Conservation (phyloP, 2,113 vertebrate genomes). For the Glareola pratincola region DNA sequence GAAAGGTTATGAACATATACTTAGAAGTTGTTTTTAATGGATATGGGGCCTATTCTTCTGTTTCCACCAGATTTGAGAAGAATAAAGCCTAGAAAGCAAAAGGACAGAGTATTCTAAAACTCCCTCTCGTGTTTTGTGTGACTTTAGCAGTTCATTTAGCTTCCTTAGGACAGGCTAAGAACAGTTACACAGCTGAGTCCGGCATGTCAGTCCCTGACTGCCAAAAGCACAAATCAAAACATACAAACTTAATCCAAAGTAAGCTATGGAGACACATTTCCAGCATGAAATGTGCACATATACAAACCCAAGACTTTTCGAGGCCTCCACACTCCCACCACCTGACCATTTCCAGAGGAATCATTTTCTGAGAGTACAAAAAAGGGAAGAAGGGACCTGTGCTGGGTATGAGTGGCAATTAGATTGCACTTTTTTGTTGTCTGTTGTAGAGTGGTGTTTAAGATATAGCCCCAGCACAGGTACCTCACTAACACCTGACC, state of each 20-base stretch:
- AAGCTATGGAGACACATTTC: background rate
- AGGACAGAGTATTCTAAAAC: background rate
- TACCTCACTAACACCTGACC: background rate
- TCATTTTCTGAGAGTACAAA: background rate
- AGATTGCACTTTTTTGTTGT: background rate
- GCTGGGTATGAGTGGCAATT: background rate
- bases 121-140: background rate
- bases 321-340: background rate
- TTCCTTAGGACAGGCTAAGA: background rate
- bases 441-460: background rate
- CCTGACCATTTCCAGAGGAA: background rate
- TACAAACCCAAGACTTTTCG: background rate
- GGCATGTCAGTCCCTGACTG: background rate
- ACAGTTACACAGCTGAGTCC: background rate
- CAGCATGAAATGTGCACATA: background rate
- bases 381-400: background rate
- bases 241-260: constrained; percentile 15
- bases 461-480: background rate
- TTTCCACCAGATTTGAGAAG: background rate
- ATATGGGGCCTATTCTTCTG: background rate
- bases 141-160: constrained; percentile 19
- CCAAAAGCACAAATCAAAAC: constrained; percentile 29
- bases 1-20: background rate
- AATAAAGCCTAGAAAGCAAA: background rate
- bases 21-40: background rate